Conservation (phyloP, 2,113 vertebrate species). For the Eulemur macaco region DNA sequence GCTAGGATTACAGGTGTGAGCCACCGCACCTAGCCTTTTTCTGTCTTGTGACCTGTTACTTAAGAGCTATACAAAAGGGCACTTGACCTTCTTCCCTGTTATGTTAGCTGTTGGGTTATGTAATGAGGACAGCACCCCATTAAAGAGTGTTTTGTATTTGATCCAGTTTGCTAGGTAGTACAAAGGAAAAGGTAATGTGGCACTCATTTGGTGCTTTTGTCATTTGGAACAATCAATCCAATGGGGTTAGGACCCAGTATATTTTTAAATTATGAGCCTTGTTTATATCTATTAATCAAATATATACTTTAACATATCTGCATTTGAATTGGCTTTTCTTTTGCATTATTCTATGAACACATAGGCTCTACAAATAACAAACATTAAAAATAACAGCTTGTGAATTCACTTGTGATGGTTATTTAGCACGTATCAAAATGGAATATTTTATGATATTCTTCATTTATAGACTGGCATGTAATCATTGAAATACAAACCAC, state of each 20-base stretch:
- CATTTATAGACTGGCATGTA: slow-evolving; percentile 20
- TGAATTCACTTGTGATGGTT: not conserved
- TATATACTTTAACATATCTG: not conserved
- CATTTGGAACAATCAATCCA: not conserved
- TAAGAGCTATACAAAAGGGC: slow-evolving; percentile 14
- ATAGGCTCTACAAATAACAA: slow-evolving; percentile 15
- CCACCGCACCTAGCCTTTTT: not conserved
- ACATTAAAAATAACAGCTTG: slow-evolving; percentile 48
- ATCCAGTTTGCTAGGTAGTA: not conserved
- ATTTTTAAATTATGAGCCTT: slow-evolving; percentile 28
- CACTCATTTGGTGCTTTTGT: not conserved
- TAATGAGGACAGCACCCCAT: not conserved
- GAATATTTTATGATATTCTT: slow-evolving; percentile 45
- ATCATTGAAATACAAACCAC: slow-evolving; percentile 39
- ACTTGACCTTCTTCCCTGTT: not conserved
- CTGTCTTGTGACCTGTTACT: slow-evolving; percentile 36
- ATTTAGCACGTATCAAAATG: slow-evolving; percentile 8
- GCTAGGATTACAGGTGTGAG: too few relatives aligned
- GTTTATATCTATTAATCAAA: slow-evolving; percentile 20
- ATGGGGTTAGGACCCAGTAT: not conserved
- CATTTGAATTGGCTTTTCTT: not conserved
- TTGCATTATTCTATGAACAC: not conserved
- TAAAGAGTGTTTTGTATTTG: slow-evolving; percentile 1
- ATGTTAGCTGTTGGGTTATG: not conserved
- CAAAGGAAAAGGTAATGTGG: not conserved